Conservation (phyloP, 1,140 invertebrate species). For the Panagrolaimus sp. region DNA sequence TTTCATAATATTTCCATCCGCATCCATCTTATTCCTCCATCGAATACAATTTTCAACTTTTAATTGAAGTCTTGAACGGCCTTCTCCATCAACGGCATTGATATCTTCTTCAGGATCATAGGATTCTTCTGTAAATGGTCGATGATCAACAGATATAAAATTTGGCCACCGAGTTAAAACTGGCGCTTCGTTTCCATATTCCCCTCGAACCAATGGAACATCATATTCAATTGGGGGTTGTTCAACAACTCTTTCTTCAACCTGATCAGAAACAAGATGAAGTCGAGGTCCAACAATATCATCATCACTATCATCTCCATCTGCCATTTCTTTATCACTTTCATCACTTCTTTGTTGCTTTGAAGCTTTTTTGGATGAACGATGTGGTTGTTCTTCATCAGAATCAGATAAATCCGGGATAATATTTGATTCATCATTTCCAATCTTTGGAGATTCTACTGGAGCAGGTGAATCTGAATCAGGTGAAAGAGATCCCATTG, state of each 20-base stretch:
- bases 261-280: neutral
- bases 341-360: neutral
- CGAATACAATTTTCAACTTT: constrained; percentile 85
- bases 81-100: constrained; percentile 86
- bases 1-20: constrained; percentile 71
- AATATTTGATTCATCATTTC: too few relatives aligned
- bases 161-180: constrained; percentile 53
- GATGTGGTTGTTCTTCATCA: neutral
- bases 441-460: too few relatives aligned
- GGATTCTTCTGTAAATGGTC: constrained; percentile 85
- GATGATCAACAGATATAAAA: constrained; percentile 56
- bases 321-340: neutral
- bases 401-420: neutral
- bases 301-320: neutral
- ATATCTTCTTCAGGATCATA: constrained; percentile 96
- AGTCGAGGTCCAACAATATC: constrained; percentile 13
- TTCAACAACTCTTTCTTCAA: neutral
- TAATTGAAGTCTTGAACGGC: constrained; percentile 67
- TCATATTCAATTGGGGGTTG: constrained; percentile 36
- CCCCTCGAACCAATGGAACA: constrained; percentile 32
- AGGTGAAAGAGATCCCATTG: neutral
- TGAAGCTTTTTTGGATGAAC: neutral
- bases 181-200: constrained; percentile 42
- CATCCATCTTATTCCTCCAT: constrained; percentile 81
- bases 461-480: too few relatives aligned